Conservation (phyloP, 2,888 invertebrate genomes). For the Halocaridina rubra region DNA sequence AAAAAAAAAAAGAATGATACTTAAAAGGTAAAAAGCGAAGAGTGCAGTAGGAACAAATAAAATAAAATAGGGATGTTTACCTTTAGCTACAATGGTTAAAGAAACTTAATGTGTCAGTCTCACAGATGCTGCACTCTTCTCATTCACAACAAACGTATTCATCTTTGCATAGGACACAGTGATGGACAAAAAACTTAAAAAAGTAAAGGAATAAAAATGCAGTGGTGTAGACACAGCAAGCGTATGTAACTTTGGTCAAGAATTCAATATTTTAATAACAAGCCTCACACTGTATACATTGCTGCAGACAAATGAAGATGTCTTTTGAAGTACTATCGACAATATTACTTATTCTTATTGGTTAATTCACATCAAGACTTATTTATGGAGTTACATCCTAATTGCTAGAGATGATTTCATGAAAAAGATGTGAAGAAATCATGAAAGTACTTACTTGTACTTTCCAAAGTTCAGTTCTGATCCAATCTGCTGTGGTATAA, state of each 20-base stretch:
- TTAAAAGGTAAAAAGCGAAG: neutral
- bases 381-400: slow-evolving; percentile 34
- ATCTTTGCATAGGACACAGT: slow-evolving; percentile 49
- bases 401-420: slow-evolving; percentile 26
- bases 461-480: no score
- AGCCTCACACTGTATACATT: slow-evolving; percentile 32
- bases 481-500: no score
- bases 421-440: neutral
- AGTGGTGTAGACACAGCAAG: slow-evolving; percentile 30
- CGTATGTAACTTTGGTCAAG: neutral
- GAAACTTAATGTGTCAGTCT: slow-evolving; percentile 7
- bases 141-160: slow-evolving; percentile 35
- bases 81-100: no score
- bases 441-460: no score
- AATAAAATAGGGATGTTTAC: neutral
- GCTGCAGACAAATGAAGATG: slow-evolving; percentile 23
- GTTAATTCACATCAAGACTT: slow-evolving; percentile 38
- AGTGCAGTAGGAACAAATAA: neutral
- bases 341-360: slow-evolving; percentile 33
- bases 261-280: slow-evolving; percentile 6
- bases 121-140: slow-evolving; percentile 24
- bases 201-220: slow-evolving; percentile 17
- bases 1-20: neutral
- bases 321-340: slow-evolving; percentile 32
- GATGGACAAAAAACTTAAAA: slow-evolving; percentile 35